Base-by-base conservation (phyloP, 2,113 vertebrate species). In the Excalfactoria chinensis region DNA sequence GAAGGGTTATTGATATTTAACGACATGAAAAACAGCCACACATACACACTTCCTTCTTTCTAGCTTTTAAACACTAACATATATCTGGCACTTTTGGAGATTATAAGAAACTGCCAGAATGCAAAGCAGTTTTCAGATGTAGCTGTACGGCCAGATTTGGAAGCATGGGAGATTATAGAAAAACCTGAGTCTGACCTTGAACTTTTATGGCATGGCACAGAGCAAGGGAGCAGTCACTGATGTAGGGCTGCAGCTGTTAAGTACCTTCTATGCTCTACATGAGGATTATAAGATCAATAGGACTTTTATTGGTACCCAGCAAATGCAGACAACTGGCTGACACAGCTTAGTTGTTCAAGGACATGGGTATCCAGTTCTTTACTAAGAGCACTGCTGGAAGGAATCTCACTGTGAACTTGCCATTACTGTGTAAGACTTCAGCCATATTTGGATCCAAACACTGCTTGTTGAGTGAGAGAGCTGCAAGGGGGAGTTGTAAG, bases 1-100 rank as follows among this genome's bases (percentile, higher is more conserved):
- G 22, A 66, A 28, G 88, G 84, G 30, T 66, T 58, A 91, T 22
- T 72, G 44, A 56, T 86, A 84, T 81, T 93, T 86, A 74, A 80
- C 77, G 76, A 67, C 51, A 17, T 17, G 34, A 84, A 51, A 95
- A 90, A 83, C 9, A 88, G 49, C 62, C 35, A 43, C 2, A n/a
- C 19, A 41, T 3, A n/a, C 16, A 15, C 7, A n/a, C 34, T 84
- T 34, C n/a, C 9, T 89, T 41, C 37, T 68, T n/a, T 75, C 44
- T 44, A 22, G 83, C 56, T 77, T 77, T 88, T 34, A 37, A 84
- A 69, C 35, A 28, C 15, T 16, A 18, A 25, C 9, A 9, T 11
- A 1, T 25, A 9, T 66, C 66, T 43, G 64, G 37, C 46, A 67
- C 30, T 78, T 64, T 41, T 44, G 73, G 53, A 48, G 72, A 20